A percentile compares a stretch with the other conserved stretches of the same genome.
Conservation (phyloP, 2,797 vertebrate genomes). For the Zenarchopterus dispar region DNA sequence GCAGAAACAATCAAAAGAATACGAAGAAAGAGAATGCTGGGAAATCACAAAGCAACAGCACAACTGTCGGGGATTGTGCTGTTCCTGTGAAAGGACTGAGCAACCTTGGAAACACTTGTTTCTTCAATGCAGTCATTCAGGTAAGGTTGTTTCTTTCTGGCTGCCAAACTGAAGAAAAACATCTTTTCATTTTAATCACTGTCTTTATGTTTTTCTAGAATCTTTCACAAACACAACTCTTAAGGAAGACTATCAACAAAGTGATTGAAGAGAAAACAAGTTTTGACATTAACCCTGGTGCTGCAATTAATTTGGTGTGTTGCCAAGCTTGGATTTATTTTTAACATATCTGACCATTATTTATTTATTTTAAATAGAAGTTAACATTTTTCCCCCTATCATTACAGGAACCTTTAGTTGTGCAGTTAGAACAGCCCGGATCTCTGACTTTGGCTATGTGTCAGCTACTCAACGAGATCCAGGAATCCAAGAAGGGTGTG, state of each 20-base stretch:
- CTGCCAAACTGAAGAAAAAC: background rate
- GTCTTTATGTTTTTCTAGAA: slow-evolving; percentile 79
- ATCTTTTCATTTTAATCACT: background rate
- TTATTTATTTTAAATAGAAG: slow-evolving; percentile 1
- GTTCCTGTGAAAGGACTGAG: slow-evolving; percentile 91
- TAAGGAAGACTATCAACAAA: slow-evolving; percentile 87
- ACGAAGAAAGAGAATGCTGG: slow-evolving; percentile 72
- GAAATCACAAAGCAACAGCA: slow-evolving; percentile 58
- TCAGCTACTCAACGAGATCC: slow-evolving; percentile 92
- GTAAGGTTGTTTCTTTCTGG: slow-evolving; percentile 67
- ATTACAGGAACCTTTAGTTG: slow-evolving; percentile 85
- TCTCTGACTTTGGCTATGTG: slow-evolving; percentile 93
- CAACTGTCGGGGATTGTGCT: slow-evolving; percentile 12
- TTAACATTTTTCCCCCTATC: background rate
- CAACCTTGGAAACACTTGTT: slow-evolving; percentile 97
- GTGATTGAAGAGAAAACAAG: slow-evolving; percentile 83
- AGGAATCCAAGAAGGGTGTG: slow-evolving; percentile 87
- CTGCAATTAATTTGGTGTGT: slow-evolving; percentile 75
- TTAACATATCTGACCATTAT: background rate
- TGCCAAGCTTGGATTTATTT: background rate
- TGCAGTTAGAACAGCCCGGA: slow-evolving; percentile 88
- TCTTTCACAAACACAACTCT: slow-evolving; percentile 92
- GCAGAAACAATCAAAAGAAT: slow-evolving; percentile 76
- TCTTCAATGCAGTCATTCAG: slow-evolving; percentile 98
- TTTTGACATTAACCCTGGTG: slow-evolving; percentile 80